Evolutionary conservation across 2,797 vertebrate species (phyloP).

Genomic region (Melanotaenia parkinsoni): DNA sequence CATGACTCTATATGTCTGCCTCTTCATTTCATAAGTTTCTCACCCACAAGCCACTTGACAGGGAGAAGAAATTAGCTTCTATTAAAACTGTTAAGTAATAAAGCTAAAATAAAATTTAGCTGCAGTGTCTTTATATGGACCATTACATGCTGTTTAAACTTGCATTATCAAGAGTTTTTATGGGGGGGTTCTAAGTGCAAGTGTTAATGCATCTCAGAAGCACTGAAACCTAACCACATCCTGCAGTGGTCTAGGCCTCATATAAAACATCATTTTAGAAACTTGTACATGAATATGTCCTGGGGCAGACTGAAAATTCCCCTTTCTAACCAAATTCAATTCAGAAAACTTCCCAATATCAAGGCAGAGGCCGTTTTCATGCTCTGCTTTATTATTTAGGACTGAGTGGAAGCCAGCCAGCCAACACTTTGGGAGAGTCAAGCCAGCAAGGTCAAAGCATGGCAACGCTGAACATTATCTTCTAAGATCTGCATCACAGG

Average conservation of each 20-base stretch:
- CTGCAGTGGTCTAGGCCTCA: background rate
- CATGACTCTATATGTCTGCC: constrained; percentile 73
- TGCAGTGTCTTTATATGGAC: background rate
- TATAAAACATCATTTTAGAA: no score
- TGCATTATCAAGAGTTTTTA: background rate
- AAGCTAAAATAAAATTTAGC: constrained; percentile 4
- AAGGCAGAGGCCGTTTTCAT: constrained; percentile 13
- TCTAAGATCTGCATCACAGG: constrained; percentile 74
- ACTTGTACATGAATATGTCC: background rate
- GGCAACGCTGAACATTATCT: constrained; percentile 57
- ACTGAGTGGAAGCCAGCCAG: constrained; percentile 22
- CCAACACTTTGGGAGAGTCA: constrained; percentile 30
- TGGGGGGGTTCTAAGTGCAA: background rate
- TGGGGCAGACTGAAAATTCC: background rate
- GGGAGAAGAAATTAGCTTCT: constrained; percentile 20
- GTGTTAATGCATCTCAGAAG: background rate
- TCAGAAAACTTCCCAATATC: constrained; percentile 1
- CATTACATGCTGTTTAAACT: background rate
- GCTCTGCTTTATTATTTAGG: constrained; percentile 10
- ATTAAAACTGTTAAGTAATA: constrained; percentile 16
- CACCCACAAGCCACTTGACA: constrained; percentile 56
- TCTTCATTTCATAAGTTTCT: constrained; percentile 81
- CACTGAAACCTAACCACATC: background rate
- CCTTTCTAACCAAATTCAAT: background rate
- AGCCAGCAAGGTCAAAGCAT: constrained; percentile 56